Evolutionary conservation across 1,140 invertebrate genomes (phyloP).

Genomic region (Psix sp.): DNA sequence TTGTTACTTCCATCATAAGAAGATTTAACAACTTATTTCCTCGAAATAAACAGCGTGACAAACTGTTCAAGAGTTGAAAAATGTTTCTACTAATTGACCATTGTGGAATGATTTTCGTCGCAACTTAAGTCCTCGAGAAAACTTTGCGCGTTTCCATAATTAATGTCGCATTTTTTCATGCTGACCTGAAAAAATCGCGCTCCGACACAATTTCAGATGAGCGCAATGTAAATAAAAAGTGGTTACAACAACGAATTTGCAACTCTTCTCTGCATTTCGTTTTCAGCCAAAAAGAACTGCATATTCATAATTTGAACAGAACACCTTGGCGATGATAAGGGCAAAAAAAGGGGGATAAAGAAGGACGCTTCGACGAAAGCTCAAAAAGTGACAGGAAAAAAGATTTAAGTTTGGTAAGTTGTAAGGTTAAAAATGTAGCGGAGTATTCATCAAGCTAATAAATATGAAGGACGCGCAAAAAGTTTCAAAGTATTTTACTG

Average conservation of each 20-base stretch:
- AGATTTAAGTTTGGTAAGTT: conserved; percentile 40
- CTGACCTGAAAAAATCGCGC: conserved; percentile 47
- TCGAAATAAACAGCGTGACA: conserved; percentile 25
- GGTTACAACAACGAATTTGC: conserved; percentile 49
- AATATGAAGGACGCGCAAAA: conserved; percentile 55
- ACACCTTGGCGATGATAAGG: neutral
- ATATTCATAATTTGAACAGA: conserved; percentile 56
- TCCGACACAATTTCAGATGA: conserved; percentile 43
- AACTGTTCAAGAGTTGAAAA: conserved; percentile 25
- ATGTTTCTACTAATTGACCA: conserved; percentile 51
- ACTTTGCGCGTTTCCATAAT: conserved; percentile 52
- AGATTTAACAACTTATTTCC: conserved; percentile 36
- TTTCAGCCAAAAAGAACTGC: conserved; percentile 33
- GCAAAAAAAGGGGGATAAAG: neutral
- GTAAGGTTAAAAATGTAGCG: conserved; percentile 53
- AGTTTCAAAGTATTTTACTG: conserved; percentile 56
- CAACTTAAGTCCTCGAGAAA: conserved; percentile 32
- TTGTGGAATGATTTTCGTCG: conserved; percentile 46
- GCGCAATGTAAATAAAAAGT: conserved; percentile 57
- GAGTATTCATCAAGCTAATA: conserved; percentile 60
- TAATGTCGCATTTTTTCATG: conserved; percentile 51
- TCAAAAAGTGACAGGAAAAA: conserved; percentile 48
- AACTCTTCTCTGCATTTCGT: conserved; percentile 40
- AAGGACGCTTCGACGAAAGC: conserved; percentile 33
- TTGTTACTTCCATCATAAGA: conserved; percentile 14